A percentile compares a stretch with the other conserved stretches of the same genome.
Conservation (phyloP, 1,140 invertebrate species). For the Pemphigus obesinymphae region DNA sequence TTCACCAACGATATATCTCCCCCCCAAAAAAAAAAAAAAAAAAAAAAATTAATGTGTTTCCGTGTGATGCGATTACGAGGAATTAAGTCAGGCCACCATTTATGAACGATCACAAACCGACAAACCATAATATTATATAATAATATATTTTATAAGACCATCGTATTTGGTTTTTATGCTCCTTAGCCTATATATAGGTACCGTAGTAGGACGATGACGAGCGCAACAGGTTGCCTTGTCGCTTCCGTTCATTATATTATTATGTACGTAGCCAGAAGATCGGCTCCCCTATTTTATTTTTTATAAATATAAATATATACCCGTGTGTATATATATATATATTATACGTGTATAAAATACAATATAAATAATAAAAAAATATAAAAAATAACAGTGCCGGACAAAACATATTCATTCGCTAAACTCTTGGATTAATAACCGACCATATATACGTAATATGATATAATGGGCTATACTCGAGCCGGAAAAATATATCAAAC, state of each 20-base stretch:
- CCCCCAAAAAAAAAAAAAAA: too few relatives aligned
- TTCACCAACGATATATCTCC: too few relatives aligned
- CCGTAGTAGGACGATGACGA: not conserved
- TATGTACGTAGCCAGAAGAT: not conserved
- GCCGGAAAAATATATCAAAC: constrained; percentile 42
- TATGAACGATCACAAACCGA: not conserved
- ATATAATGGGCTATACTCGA: constrained; percentile 1
- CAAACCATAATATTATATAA: not conserved
- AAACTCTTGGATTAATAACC: constrained; percentile 13
- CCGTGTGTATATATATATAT: too few relatives aligned
- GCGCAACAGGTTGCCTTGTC: constrained; percentile 18
- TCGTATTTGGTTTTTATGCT: not conserved
- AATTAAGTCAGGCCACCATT: not conserved
- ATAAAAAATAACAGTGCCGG: not conserved
- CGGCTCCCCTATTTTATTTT: too few relatives aligned
- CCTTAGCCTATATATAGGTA: too few relatives aligned
- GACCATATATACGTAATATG: not conserved
- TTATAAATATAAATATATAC: too few relatives aligned
- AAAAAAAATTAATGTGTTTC: not conserved
- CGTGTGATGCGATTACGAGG: not conserved
- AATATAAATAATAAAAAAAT: not conserved
- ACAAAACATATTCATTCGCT: constrained; percentile 27
- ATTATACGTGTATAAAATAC: not conserved
- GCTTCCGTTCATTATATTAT: not conserved
- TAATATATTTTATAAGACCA: not conserved